These are phyloP conservation scores for Bombycilla garrulus DNA, from an alignment of 2,113 vertebrate genomes.

Conservation along the genomic window DNA sequence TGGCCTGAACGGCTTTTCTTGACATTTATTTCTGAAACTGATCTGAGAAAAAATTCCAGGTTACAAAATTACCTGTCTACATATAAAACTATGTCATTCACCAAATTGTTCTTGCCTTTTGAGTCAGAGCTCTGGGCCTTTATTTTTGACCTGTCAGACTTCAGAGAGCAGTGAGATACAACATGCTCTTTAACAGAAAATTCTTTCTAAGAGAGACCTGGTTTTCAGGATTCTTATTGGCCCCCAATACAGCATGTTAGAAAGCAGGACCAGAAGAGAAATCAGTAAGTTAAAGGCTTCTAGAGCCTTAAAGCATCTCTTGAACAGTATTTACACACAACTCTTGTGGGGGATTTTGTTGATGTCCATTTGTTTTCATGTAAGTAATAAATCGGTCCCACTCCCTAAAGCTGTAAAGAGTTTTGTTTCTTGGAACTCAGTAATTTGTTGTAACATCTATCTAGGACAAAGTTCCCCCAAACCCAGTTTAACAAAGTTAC, in stretches of 20 bases:
- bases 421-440: not conserved
- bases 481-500: not conserved
- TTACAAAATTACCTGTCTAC: not conserved
- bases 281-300: not conserved
- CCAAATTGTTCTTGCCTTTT: not conserved
- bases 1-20: not conserved
- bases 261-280: not conserved
- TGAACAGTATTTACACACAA: not conserved
- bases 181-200: not conserved
- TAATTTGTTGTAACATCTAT: not conserved
- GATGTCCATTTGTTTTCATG: not conserved
- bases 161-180: not conserved
- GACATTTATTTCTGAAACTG: not conserved
- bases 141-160: not conserved
- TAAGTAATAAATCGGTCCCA: not conserved
- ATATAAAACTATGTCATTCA: not conserved
- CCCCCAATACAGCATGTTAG: not conserved
- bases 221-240: not conserved
- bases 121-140: not conserved
- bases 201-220: not conserved
- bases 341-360: not conserved
- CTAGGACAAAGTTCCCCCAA: not conserved
- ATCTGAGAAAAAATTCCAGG: not conserved
- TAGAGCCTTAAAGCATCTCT: not conserved
- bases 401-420: not conserved